These are phyloP conservation scores for Neogale vison DNA, from an alignment of 2,113 vertebrate genomes.

Conservation along the genomic window DNA sequence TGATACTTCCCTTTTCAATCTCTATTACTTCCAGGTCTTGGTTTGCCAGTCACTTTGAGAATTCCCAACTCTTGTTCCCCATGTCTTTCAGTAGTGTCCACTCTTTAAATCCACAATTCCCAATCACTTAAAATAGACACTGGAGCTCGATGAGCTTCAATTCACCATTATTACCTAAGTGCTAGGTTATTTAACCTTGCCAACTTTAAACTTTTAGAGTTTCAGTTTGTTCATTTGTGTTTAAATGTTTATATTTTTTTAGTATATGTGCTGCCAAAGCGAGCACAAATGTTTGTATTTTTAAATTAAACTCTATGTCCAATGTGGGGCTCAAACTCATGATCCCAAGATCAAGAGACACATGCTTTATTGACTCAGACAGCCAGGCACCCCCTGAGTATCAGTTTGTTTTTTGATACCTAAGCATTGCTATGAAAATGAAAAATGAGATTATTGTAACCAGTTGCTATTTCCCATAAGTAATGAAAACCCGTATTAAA, in stretches of 20 bases:
- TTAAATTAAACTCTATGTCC: background rate
- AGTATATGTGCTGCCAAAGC: too few species aligned
- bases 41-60: background rate
- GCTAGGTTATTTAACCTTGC: background rate
- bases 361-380: background rate
- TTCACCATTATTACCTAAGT: background rate
- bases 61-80: background rate
- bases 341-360: background rate
- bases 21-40: background rate
- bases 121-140: background rate
- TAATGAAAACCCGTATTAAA: constrained; percentile 12
- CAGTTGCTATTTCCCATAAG: background rate
- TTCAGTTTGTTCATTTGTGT: background rate
- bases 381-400: background rate
- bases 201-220: background rate
- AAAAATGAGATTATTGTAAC: background rate
- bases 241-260: background rate
- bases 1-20: background rate
- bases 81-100: background rate
- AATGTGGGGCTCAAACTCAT: background rate
- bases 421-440: constrained; percentile 35
- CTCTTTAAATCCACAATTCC: background rate
- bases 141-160: background rate
- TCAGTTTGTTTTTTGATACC: background rate
- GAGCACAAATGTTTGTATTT: background rate